These are phyloP conservation scores for Spondyliosoma cantharus DNA, from an alignment of 2,797 vertebrate species.

Conservation along the genomic window DNA sequence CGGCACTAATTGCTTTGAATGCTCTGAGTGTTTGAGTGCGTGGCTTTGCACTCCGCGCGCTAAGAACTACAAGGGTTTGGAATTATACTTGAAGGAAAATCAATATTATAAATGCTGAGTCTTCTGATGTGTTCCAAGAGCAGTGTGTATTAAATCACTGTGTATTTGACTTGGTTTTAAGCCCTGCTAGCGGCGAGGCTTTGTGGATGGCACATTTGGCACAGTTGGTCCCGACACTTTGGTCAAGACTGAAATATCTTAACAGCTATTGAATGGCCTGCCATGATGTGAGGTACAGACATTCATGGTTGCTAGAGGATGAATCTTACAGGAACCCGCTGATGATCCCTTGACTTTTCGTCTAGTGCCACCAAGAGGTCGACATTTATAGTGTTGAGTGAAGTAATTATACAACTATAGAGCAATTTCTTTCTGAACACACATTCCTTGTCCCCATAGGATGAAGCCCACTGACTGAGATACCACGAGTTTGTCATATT, in stretches of 20 bases:
- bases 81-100: constrained; percentile 6
- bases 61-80: not conserved
- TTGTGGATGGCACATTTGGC: not conserved
- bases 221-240: not conserved
- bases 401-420: too few species aligned
- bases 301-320: too few species aligned
- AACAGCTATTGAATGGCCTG: not conserved
- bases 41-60: not conserved
- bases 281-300: too few species aligned
- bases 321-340: too few species aligned
- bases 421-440: too few species aligned
- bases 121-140: not conserved
- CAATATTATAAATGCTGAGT: not conserved
- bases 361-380: too few species aligned
- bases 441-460: not conserved
- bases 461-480: not conserved
- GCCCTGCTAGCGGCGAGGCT: not conserved
- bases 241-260: too few species aligned
- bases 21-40: constrained; percentile 12
- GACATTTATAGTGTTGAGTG: too few species aligned
- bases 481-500: not conserved
- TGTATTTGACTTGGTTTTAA: too few species aligned
- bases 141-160: not conserved
- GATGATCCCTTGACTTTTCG: too few species aligned
- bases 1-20: constrained; percentile 41